phyloP scores from a whole-genome alignment of 2,113 vertebrate species.

The Triplophysa tibetana region DNA sequence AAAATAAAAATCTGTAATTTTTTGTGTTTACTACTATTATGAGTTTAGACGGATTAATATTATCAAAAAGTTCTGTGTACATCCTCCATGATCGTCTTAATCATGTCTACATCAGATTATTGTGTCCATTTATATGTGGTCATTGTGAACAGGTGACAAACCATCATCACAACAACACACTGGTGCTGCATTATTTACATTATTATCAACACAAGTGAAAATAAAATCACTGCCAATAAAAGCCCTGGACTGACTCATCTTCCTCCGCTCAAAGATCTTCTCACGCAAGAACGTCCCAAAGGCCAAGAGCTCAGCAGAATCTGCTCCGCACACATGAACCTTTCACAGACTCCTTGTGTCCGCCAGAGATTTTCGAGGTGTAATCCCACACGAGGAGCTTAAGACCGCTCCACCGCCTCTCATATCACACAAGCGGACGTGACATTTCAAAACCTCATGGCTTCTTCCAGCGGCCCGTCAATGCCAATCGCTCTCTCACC shows the following conservation, averaged over 20 bases:
- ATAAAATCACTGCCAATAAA: conserved; percentile 18
- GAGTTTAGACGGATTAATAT: no score
- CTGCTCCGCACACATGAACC: conserved; percentile 23
- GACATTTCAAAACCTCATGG: conserved; percentile 58
- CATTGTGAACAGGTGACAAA: no score
- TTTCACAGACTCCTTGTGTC: conserved; percentile 39
- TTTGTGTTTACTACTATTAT: no score
- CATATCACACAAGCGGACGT: conserved; percentile 33
- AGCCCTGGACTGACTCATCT: conserved; percentile 7
- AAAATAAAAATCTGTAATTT: no score
- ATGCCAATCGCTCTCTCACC: conserved; percentile 64
- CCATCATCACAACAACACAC: no score
- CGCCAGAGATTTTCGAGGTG: conserved; percentile 44
- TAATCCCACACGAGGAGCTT: conserved; percentile 39
- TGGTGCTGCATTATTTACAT: no score
- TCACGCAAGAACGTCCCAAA: conserved; percentile 17
- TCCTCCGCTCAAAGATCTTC: not conserved
- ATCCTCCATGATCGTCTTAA: no score
- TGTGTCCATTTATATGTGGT: no score
- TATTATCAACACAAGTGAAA: no score
- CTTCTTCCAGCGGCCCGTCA: conserved; percentile 55
- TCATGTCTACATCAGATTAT: no score
- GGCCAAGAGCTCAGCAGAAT: conserved; percentile 13
- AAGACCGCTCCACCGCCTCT: conserved; percentile 48
- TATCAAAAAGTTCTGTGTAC: no score